A percentile compares a stretch with the other conserved stretches of the same genome.
phyloP scores from a whole-genome alignment of 2,113 vertebrate species.

The Electrona antarctica region DNA sequence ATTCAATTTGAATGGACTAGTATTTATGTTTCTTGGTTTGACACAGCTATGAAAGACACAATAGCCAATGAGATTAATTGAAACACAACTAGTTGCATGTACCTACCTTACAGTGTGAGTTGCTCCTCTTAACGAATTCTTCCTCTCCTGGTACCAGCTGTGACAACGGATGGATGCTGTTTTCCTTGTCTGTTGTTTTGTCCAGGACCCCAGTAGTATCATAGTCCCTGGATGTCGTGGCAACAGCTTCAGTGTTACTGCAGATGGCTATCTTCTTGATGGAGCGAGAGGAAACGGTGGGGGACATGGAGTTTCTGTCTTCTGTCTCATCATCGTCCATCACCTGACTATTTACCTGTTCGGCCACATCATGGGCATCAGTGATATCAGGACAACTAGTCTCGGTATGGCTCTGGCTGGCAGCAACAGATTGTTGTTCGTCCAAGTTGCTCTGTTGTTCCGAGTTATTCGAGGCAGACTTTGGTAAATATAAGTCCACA shows the following conservation, averaged over 20 bases:
- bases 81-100: not conserved
- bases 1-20: too few species aligned
- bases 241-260: conserved; percentile 27
- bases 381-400: conserved; percentile 5
- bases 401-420: conserved; percentile 41
- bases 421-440: conserved; percentile 64
- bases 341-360: conserved; percentile 19
- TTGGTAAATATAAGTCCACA: conserved; percentile 47
- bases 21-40: too few species aligned
- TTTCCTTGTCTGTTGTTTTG: conserved; percentile 59
- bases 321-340: conserved; percentile 25
- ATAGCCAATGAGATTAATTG: not conserved
- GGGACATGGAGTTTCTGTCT: conserved; percentile 55
- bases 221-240: not conserved
- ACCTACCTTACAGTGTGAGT: conserved; percentile 42
- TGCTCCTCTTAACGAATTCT: conserved; percentile 13
- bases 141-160: conserved; percentile 7
- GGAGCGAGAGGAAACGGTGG: conserved; percentile 63
- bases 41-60: not conserved
- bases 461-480: conserved; percentile 49
- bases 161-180: conserved; percentile 50
- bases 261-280: conserved; percentile 77
- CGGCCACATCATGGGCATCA: not conserved
- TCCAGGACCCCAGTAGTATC: too few species aligned
- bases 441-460: conserved; percentile 63